These are phyloP conservation scores for Ormyrus rosae DNA, from an alignment of 2,888 invertebrate genomes.

Conservation along the genomic window DNA sequence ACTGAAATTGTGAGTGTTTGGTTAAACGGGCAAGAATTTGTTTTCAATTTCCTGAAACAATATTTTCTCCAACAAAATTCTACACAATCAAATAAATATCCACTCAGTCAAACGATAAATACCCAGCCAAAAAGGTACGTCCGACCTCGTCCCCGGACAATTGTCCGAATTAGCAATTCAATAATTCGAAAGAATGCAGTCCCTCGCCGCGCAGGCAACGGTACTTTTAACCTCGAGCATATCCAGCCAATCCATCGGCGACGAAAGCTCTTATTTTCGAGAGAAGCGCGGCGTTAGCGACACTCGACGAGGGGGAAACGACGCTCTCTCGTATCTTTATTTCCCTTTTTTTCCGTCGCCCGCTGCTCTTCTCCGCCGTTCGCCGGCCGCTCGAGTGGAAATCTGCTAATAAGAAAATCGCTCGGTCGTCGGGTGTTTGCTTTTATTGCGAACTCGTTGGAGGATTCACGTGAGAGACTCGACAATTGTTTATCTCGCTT, in stretches of 20 bases:
- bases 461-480: too few species aligned
- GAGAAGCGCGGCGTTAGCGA: conserved; percentile 6
- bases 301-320: neutral
- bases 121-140: too few species aligned
- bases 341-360: conserved; percentile 3
- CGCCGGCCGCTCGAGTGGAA: neutral
- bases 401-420: conserved; percentile 4
- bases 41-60: too few species aligned
- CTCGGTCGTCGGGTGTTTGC: too few species aligned
- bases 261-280: neutral
- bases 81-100: too few species aligned
- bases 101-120: too few species aligned
- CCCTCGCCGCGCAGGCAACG: neutral
- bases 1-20: too few species aligned
- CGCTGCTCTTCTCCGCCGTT: neutral
- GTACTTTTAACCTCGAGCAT: neutral
- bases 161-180: too few species aligned
- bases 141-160: too few species aligned
- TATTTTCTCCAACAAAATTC: too few species aligned
- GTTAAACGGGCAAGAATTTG: too few species aligned
- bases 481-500: neutral
- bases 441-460: too few species aligned
- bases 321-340: neutral
- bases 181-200: neutral
- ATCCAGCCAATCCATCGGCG: conserved; percentile 13